Evolutionary conservation across 2,888 invertebrate species (phyloP).

Genomic region (Mystacides longicornis): DNA sequence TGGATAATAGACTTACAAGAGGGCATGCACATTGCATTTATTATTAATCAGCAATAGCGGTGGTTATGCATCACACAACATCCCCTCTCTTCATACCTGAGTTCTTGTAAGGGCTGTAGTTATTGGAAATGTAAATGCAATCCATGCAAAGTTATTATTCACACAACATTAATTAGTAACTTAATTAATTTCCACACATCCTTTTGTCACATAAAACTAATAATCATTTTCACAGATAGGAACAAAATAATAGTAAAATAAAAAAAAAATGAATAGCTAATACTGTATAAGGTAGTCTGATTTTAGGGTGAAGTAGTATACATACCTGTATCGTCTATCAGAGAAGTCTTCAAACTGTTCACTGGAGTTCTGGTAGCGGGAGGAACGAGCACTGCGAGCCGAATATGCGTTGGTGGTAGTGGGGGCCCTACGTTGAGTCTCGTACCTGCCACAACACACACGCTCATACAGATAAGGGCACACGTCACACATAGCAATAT

Average conservation of each 20-base stretch:
- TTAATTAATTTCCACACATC: too few species aligned
- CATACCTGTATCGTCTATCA: slow-evolving; percentile 23
- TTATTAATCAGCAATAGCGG: too few species aligned
- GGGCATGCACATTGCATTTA: too few species aligned
- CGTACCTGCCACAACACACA: slow-evolving; percentile 22
- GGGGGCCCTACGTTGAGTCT: slow-evolving; percentile 32
- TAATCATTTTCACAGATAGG: too few species aligned
- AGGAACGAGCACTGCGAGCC: slow-evolving; percentile 14
- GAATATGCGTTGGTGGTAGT: slow-evolving; percentile 28
- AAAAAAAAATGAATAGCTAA: neutral
- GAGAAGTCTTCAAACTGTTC: slow-evolving; percentile 24
- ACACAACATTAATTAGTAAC: too few species aligned
- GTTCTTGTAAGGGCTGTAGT: too few species aligned
- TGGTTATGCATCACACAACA: too few species aligned
- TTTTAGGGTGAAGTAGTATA: slow-evolving; percentile 1
- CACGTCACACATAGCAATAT: neutral
- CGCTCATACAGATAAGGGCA: slow-evolving; percentile 7
- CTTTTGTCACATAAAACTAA: too few species aligned
- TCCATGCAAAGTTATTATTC: too few species aligned
- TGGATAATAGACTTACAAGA: too few species aligned
- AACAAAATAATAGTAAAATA: neutral
- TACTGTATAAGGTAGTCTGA: neutral
- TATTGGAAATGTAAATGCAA: too few species aligned
- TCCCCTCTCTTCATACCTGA: too few species aligned
- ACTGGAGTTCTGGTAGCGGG: slow-evolving; percentile 20